phyloP scores from a whole-genome alignment of 2,113 vertebrate species.

The Anhinga anhinga region DNA sequence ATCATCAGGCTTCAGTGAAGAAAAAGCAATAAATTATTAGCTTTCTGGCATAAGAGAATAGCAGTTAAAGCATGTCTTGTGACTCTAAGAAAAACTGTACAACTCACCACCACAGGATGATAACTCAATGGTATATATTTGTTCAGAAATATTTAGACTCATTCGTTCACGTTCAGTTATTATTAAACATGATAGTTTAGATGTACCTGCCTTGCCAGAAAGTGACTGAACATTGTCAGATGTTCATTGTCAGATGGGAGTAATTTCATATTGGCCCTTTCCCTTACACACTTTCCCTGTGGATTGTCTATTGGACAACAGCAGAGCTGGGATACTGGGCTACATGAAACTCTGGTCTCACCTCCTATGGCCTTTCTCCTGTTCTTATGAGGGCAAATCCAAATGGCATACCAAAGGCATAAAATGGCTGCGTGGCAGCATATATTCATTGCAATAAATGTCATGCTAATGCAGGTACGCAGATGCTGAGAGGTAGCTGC shows the following conservation, averaged over 20 bases:
- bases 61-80: not conserved
- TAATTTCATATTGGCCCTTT: not conserved
- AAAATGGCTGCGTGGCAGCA: not conserved
- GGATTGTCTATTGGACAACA: not conserved
- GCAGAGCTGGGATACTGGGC: fast-evolving
- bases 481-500: not conserved
- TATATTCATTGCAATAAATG: not conserved
- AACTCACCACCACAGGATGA: not conserved
- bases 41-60: not conserved
- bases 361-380: not conserved
- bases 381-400: not conserved
- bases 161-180: not conserved
- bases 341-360: not conserved
- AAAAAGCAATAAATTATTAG: not conserved
- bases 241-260: not conserved
- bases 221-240: not conserved
- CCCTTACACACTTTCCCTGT: not conserved
- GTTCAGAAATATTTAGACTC: not conserved
- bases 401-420: not conserved
- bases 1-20: not conserved
- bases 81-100: not conserved
- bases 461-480: not conserved
- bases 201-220: not conserved
- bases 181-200: not conserved
- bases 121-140: not conserved